Base-by-base conservation (phyloP, 2,113 vertebrate genomes). In the Crotophaga sulcirostris region DNA sequence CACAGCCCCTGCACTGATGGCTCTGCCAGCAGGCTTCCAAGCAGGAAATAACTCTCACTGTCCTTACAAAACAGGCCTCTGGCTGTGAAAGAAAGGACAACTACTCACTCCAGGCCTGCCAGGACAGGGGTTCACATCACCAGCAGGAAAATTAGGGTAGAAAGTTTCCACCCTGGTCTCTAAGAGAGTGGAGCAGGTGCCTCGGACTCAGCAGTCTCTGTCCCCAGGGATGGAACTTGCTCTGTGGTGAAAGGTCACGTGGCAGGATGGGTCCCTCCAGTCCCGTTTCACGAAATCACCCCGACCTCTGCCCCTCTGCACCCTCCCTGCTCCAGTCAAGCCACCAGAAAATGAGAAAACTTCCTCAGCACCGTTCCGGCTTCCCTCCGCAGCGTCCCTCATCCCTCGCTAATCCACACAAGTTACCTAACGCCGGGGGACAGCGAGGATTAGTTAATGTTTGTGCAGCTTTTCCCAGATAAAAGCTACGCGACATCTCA, bases 401-500 rank as follows among this genome's bases (percentile, higher is more conserved):
- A 15, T 28, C 75, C 82, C 84, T 70, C 8, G 20, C 74, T 83
- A 60, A 95, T 82, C 94, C 92, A 49, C 68, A 40, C 16, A 42
- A 89, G 94, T 92, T 73, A 92, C 84, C 87, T 72, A 86, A 91
- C 38, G 25, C 70, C 2, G 6, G 73, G 49, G 44, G 36, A 93
- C 58, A 2, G 64, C 9, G 3, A 72, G 83, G 95, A 81, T 94
- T 82, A 84, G 87, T 93, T 97, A 86, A 88, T 60, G 66, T 89
- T 89, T 74, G 90, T 25, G 91, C 70, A 83, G 83, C 90, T 87
- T 83, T 94, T 20, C 70, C 2, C 1, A 76, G 92, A 94, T 88
- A 94, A 93, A 90, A 93, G 88, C 85, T 58, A 81, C 36, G n/a
- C 0, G 21, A 95, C 81, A 88, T 75, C 91, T 36, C 56, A 5